phyloP scores from a whole-genome alignment of 2,113 vertebrate genomes.

The Dermatemys mawii region DNA sequence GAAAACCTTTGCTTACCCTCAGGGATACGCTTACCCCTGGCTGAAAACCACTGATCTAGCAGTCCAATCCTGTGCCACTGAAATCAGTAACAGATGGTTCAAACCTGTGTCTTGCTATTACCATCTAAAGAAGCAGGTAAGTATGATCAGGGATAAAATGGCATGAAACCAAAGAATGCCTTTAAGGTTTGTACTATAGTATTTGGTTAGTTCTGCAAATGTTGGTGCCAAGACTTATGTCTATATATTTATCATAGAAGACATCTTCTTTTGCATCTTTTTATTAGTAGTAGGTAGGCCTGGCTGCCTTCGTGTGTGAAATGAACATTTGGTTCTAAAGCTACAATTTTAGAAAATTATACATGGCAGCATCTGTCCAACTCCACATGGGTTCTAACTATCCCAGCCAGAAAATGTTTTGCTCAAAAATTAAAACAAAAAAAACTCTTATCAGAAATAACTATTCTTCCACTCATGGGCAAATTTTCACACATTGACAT shows the following conservation, averaged over 20 bases:
- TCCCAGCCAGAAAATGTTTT: not conserved
- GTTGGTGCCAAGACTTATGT: not conserved
- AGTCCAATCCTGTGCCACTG: not conserved
- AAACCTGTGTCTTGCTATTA: not conserved
- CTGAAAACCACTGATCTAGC: not conserved
- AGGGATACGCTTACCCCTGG: too few relatives aligned
- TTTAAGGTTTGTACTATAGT: not conserved
- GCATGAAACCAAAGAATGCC: not conserved
- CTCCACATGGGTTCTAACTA: not conserved
- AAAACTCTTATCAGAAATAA: not conserved
- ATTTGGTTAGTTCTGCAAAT: not conserved
- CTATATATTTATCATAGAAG: not conserved
- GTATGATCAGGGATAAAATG: not conserved
- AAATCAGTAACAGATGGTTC: not conserved
- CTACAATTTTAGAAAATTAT: not conserved
- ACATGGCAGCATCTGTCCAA: not conserved
- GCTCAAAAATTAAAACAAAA: not conserved
- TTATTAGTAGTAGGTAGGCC: not conserved
- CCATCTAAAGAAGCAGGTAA: not conserved
- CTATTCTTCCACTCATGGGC: not conserved
- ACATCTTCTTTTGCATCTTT: not conserved
- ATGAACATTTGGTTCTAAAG: slow-evolving; percentile 4
- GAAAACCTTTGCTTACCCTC: too few relatives aligned
- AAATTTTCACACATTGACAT: not conserved
- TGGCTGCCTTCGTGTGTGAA: not conserved